These are phyloP conservation scores for Oreochromis aureus DNA, from an alignment of 2,113 vertebrate genomes.

Conservation along the genomic window DNA sequence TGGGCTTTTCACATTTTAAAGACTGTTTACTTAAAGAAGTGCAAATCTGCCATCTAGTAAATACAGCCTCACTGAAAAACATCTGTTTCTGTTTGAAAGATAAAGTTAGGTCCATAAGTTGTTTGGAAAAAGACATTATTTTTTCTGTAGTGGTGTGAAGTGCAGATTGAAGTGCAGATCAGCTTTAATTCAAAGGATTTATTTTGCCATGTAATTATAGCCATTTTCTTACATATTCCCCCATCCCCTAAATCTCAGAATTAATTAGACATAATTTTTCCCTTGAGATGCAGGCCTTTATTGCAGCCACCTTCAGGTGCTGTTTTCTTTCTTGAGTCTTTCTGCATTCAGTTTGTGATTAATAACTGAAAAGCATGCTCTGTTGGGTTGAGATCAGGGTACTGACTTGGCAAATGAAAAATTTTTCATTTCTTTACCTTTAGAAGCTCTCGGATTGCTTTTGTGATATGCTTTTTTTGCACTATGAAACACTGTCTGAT, in stretches of 20 bases:
- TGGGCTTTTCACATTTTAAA: not conserved
- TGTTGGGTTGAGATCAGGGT: not conserved
- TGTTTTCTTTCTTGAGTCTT: not conserved
- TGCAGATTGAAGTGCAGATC: not conserved
- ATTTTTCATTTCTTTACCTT: not conserved
- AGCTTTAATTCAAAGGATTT: not conserved
- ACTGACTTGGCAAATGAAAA: not conserved
- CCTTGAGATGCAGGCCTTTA: not conserved
- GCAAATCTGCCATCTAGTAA: not conserved
- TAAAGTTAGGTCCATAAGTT: not conserved
- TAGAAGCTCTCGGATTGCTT: not conserved
- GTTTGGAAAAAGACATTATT: not conserved
- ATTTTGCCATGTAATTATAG: not conserved
- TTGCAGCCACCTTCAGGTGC: not conserved
- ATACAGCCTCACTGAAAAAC: not conserved
- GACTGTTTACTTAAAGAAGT: not conserved
- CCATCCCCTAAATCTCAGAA: not conserved
- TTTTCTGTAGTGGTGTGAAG: not conserved
- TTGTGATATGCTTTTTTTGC: not conserved
- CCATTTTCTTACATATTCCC: fast-evolving
- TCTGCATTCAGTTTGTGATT: not conserved
- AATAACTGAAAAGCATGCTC: not conserved
- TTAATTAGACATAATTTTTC: not conserved
- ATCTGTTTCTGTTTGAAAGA: not conserved
- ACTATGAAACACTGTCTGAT: not conserved